Conservation (phyloP, 1,140 invertebrate genomes). For the Ladona fulva region DNA sequence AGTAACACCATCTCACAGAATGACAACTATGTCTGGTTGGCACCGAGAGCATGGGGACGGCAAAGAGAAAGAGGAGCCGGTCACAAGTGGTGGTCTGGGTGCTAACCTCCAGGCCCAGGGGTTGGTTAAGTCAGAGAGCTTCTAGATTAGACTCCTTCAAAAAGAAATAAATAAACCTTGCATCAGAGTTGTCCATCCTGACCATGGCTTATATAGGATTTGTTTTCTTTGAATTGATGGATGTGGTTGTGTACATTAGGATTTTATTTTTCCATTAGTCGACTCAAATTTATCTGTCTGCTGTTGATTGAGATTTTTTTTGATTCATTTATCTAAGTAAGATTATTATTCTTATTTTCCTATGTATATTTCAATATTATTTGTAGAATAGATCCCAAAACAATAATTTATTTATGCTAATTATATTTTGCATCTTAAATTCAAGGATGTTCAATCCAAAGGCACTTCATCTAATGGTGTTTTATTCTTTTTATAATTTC, state of each 20-base stretch:
- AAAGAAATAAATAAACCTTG: neutral
- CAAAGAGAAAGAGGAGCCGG: conserved; percentile 35
- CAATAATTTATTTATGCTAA: neutral
- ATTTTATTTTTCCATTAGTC: neutral
- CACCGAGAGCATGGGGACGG: conserved; percentile 37
- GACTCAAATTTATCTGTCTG: neutral
- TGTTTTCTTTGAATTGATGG: neutral
- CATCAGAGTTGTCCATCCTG: neutral
- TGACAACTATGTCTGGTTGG: conserved; percentile 33
- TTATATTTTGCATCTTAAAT: neutral
- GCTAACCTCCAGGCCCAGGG: conserved; percentile 30
- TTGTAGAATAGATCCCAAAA: neutral
- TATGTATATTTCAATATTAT: neutral
- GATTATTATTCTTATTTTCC: neutral
- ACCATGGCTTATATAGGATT: neutral
- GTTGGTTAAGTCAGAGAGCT: conserved; percentile 46
- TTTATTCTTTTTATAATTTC: too few relatives aligned
- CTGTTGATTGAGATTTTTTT: too few relatives aligned
- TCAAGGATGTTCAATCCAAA: too few relatives aligned
- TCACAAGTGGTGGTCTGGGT: neutral
- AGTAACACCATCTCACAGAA: conserved; percentile 26
- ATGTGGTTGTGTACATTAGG: neutral
- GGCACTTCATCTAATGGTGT: too few relatives aligned
- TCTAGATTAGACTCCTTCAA: conserved; percentile 29
- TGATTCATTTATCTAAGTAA: neutral